These are phyloP conservation scores for Salmo trutta DNA, from an alignment of 2,797 vertebrate species.

Conservation along the genomic window DNA sequence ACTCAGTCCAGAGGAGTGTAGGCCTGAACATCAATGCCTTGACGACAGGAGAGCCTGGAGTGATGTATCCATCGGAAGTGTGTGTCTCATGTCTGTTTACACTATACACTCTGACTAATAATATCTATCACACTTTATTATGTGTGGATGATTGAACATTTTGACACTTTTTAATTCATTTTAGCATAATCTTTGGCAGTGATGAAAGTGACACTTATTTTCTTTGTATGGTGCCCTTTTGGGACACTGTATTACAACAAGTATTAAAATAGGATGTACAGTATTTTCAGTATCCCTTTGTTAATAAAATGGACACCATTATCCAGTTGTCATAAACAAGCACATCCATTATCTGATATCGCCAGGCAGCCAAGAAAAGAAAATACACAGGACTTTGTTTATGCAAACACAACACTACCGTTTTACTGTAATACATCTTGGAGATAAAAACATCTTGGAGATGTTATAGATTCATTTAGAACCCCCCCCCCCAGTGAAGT, in stretches of 20 bases:
- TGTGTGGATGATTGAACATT: neutral
- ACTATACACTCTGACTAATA: neutral
- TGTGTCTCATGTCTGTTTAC: neutral
- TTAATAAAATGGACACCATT: neutral
- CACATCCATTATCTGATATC: neutral
- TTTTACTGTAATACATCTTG: neutral
- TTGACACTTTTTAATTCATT: neutral
- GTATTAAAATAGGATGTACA: neutral
- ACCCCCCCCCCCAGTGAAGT: neutral
- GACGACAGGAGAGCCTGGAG: too few relatives aligned
- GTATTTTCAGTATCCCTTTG: neutral
- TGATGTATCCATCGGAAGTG: too few relatives aligned
- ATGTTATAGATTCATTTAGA: conserved; percentile 1
- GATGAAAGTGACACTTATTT: conserved; percentile 5
- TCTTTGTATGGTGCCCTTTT: neutral
- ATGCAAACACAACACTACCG: neutral
- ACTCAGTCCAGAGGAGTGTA: too few relatives aligned
- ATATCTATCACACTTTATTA: neutral
- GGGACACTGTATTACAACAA: neutral
- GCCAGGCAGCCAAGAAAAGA: neutral
- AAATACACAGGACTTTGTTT: neutral
- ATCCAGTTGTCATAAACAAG: neutral
- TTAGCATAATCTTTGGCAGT: neutral
- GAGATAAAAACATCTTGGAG: neutral
- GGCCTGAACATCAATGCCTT: too few relatives aligned